Percentiles rank a stretch among this genome's conserved stretches.
phyloP scores from a whole-genome alignment of 1,140 invertebrate species.

The Triops cancriformis region DNA sequence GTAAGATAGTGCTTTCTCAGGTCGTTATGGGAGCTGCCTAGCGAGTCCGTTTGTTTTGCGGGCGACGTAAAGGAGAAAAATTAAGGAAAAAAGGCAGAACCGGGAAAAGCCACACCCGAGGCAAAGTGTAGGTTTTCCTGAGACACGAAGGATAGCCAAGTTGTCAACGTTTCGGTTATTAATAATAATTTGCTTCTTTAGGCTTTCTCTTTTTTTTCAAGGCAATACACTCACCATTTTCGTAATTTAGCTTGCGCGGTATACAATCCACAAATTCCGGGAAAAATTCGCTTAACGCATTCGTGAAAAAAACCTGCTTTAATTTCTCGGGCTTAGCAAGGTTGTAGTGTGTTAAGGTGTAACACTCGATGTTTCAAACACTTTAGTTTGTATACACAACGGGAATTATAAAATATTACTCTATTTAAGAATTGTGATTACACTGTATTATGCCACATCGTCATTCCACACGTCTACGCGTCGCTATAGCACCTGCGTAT shows the following conservation, averaged over 20 bases:
- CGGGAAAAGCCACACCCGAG: constrained; percentile 3
- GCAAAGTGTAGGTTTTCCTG: not conserved
- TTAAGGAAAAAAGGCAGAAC: not conserved
- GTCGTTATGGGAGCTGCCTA: not conserved
- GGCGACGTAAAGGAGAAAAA: not conserved
- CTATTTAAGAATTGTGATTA: not conserved
- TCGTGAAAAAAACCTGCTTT: too few relatives aligned
- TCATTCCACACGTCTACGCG: not conserved
- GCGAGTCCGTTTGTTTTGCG: not conserved
- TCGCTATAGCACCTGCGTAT: not conserved
- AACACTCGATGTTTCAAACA: too few relatives aligned
- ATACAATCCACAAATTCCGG: not conserved
- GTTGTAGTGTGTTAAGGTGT: too few relatives aligned
- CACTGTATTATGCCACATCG: not conserved
- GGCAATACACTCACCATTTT: not conserved
- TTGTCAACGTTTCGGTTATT: not conserved
- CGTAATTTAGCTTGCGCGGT: not conserved
- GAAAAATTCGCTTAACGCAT: not conserved
- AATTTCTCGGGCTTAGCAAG: too few relatives aligned
- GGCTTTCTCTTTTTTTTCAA: not conserved
- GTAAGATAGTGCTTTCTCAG: too few relatives aligned
- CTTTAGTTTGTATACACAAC: too few relatives aligned
- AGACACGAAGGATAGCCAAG: not conserved
- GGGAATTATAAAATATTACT: not conserved
- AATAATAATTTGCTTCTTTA: not conserved